Percentiles rank a stretch among this genome's conserved stretches.
phyloP scores from a whole-genome alignment of 1,140 invertebrate species.

The Panulirus ornatus region DNA sequence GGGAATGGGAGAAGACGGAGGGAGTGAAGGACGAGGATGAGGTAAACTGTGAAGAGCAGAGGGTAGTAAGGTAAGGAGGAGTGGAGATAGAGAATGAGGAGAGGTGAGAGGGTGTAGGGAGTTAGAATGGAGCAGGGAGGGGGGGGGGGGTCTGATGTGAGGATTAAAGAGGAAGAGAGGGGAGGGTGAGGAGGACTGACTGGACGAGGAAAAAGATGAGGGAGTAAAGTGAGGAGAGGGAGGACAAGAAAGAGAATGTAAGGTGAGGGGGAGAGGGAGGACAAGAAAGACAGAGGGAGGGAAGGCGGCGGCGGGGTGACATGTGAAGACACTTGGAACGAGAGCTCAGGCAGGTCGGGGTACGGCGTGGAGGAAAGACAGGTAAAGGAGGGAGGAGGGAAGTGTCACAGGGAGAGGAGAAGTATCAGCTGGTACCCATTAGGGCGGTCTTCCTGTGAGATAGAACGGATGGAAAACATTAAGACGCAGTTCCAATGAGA shows the following conservation, averaged over 20 bases:
- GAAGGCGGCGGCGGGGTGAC: neutral
- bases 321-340: neutral
- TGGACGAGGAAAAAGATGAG: neutral
- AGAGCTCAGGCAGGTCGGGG: too few relatives aligned
- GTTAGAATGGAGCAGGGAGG: neutral
- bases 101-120: neutral
- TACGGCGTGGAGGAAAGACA: neutral
- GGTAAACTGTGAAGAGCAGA: too few relatives aligned
- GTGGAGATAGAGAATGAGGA: neutral
- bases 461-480: too few relatives aligned
- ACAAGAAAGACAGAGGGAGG: neutral
- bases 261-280: neutral
- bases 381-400: slow-evolving; percentile 1
- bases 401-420: neutral
- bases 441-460: too few relatives aligned
- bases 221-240: neutral
- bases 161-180: neutral
- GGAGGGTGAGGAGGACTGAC: neutral
- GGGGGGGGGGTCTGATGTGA: neutral
- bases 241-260: neutral
- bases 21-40: neutral
- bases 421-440: too few relatives aligned
- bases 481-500: too few relatives aligned
- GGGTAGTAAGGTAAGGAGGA: neutral
- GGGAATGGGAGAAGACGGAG: neutral